phyloP scores from a whole-genome alignment of 2,888 invertebrate genomes.

The Sarcophaga subvicina region DNA sequence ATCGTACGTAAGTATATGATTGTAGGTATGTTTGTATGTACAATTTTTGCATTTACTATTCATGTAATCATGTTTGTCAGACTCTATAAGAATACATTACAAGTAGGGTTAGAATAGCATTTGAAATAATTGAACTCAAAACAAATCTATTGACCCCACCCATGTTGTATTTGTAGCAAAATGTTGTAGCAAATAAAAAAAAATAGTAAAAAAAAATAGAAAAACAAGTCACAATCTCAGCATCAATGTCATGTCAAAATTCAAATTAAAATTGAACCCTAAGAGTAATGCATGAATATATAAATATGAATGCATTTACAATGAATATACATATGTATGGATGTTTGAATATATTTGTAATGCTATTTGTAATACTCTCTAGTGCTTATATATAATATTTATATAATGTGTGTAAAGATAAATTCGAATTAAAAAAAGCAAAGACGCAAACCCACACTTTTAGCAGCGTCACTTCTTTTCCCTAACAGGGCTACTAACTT shows the following conservation, averaged over 20 bases:
- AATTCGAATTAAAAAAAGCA: too few relatives aligned
- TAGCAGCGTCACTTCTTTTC: too few relatives aligned
- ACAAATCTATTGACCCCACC: conserved; percentile 63
- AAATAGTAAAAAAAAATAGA: neutral
- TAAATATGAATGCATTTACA: conserved; percentile 37
- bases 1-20: too few relatives aligned
- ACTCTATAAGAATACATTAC: neutral
- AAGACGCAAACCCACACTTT: too few relatives aligned
- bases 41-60: neutral
- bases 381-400: too few relatives aligned
- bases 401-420: too few relatives aligned
- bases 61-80: neutral
- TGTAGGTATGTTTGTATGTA: neutral
- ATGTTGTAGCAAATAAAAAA: conserved; percentile 12
- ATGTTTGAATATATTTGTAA: neutral
- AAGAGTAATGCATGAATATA: neutral
- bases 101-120: conserved; percentile 19
- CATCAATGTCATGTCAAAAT: conserved; percentile 56
- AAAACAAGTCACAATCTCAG: conserved; percentile 8
- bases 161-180: conserved; percentile 35
- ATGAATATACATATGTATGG: neutral
- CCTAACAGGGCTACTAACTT: too few relatives aligned
- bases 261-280: conserved; percentile 45
- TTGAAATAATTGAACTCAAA: conserved; percentile 47
- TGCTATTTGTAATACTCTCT: neutral